Percentiles rank a stretch among this genome's conserved stretches.
Evolutionary conservation across 2,797 vertebrate species (phyloP).

Genomic region (Acrocephalus scirpaceus): DNA sequence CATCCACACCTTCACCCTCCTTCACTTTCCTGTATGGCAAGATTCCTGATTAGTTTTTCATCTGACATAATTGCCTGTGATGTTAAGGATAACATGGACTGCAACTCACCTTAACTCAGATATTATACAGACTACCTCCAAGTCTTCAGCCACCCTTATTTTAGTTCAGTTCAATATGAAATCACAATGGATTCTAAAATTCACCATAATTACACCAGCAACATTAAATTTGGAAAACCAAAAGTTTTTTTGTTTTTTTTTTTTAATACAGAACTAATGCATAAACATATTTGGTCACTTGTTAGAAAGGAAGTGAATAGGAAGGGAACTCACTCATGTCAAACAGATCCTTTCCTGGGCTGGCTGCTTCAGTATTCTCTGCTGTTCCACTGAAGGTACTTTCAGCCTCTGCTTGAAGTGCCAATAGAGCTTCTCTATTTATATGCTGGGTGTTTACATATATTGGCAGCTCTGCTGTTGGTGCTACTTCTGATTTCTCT

Average conservation of each 20-base stretch:
- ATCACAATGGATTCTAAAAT: neutral
- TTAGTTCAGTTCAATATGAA: neutral
- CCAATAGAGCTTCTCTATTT: constrained; percentile 81
- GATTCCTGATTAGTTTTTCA: neutral
- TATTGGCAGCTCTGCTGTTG: constrained; percentile 80
- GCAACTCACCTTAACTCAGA: neutral
- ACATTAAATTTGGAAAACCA: neutral
- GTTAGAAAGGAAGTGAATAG: neutral
- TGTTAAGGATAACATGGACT: neutral
- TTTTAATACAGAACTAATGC: neutral
- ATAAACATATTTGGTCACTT: neutral
- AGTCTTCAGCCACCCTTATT: neutral
- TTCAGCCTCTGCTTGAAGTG: constrained; percentile 82
- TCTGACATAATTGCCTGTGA: neutral
- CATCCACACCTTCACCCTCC: neutral
- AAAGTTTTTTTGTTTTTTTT: no score
- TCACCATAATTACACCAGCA: neutral
- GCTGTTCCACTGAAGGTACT: constrained; percentile 67
- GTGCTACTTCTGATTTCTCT: constrained; percentile 75
- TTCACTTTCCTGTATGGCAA: neutral
- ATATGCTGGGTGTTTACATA: constrained; percentile 93
- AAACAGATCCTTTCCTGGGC: constrained; percentile 91
- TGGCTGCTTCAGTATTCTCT: constrained; percentile 81
- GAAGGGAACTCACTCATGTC: constrained; percentile 92
- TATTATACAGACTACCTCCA: neutral